Base-by-base conservation (phyloP, 2,113 vertebrate species). In the Apteryx owenii region DNA sequence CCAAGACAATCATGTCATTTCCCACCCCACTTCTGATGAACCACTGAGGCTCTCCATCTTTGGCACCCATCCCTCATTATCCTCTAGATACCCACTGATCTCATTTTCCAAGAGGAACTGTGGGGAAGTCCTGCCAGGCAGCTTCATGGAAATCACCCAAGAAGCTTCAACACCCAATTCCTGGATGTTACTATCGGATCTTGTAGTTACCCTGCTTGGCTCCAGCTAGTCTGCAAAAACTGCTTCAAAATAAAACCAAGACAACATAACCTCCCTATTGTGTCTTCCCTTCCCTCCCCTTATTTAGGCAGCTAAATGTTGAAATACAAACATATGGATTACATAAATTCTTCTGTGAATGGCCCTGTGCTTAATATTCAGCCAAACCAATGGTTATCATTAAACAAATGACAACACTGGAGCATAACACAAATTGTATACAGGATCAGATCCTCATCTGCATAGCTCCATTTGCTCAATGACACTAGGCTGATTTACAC, bases 141-240 rank as follows among this genome's bases (percentile, higher is more conserved):
- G 85, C 71, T 83, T 82, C 40, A 76, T 88, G 88, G 76, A 96
- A 88, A 73, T 75, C 94, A 88, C 92, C 88, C 85, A 88, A 90
- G 95, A 94, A 68, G 76, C 91, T 92, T 93, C 95, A 90, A 83
- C 95, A 91, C 95, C 71, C 91, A 78, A n/a, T 86, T 96, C 85
- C 92, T 94, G 88, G 85, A 77, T 73, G 85, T 85, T 58, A 40
- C 60, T 38, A 46, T 90, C 72, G 89, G 76, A 91, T 89, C 89
- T 88, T 88, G 19, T 62, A 90, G 92, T 92, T 71, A 91, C 88
- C 66, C 89, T 68, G 76, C 85, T 92, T 88, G 96, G 96, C 96
- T 96, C 90, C 96, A 90, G 95, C 76, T 44, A 78, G 96, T 95
- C 95, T 96, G 76, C 79, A 88, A 80, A 90, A 51, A 54, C 81